phyloP scores from a whole-genome alignment of 2,113 vertebrate species.

The Spilogale gracilis region DNA sequence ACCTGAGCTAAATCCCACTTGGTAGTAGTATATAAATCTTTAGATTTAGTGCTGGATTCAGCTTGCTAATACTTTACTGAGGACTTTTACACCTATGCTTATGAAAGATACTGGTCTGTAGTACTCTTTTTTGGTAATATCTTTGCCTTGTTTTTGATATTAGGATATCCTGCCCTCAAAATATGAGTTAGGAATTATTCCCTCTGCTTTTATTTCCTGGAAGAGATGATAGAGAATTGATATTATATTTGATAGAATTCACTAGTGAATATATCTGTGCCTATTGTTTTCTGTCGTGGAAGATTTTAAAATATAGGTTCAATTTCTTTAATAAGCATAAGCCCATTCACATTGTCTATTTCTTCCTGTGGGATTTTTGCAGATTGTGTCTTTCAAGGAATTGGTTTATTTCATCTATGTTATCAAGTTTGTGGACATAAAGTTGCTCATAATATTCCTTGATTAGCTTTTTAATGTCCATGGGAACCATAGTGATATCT shows the following conservation, averaged over 20 bases:
- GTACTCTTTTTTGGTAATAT: background rate
- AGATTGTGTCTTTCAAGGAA: background rate
- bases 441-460: background rate
- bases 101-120: background rate
- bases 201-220: background rate
- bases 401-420: background rate
- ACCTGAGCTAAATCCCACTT: background rate
- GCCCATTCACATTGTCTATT: background rate
- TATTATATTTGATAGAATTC: background rate
- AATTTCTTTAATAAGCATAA: background rate
- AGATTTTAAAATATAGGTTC: background rate
- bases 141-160: background rate
- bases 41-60: background rate
- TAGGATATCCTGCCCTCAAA: background rate
- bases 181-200: background rate
- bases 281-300: background rate
- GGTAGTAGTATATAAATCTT: background rate
- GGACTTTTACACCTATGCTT: background rate
- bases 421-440: background rate
- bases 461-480: background rate
- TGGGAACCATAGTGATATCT: background rate
- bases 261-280: background rate
- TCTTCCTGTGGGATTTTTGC: background rate
- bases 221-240: background rate
- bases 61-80: background rate